Conservation (phyloP, 2,797 vertebrate genomes). For the Numenius phaeopus region DNA sequence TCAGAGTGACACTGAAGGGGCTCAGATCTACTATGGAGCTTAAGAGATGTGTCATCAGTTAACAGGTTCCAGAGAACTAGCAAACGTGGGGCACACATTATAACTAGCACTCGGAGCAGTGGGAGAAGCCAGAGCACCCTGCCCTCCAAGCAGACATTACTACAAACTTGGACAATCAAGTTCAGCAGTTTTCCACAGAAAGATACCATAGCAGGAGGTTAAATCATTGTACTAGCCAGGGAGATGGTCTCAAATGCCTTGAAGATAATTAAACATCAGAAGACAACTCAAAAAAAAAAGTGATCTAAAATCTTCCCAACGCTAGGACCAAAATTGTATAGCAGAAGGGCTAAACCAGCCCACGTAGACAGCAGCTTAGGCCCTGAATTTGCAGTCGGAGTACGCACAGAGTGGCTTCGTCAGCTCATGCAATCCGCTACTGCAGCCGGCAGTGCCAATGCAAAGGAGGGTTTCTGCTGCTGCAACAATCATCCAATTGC, state of each 20-base stretch:
- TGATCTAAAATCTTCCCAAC: neutral
- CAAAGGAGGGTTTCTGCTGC: neutral
- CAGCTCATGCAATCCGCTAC: neutral
- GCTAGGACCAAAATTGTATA: neutral
- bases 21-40: neutral
- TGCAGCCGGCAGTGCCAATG: neutral
- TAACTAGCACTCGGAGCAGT: neutral
- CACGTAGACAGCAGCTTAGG: neutral
- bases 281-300: neutral
- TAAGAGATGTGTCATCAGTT: neutral
- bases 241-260: neutral
- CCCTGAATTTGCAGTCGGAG: neutral
- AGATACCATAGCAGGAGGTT: neutral
- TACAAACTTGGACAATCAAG: neutral
- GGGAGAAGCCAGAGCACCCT: neutral
- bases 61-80: neutral
- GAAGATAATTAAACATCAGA: neutral
- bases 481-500: neutral
- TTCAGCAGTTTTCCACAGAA: neutral
- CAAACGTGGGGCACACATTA: neutral
- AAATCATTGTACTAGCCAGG: neutral
- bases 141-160: too few species aligned
- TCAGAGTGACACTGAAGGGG: neutral
- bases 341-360: neutral
- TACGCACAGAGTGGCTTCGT: neutral